Base-by-base conservation (phyloP, 2,113 vertebrate species). In the Eublepharis macularius region DNA sequence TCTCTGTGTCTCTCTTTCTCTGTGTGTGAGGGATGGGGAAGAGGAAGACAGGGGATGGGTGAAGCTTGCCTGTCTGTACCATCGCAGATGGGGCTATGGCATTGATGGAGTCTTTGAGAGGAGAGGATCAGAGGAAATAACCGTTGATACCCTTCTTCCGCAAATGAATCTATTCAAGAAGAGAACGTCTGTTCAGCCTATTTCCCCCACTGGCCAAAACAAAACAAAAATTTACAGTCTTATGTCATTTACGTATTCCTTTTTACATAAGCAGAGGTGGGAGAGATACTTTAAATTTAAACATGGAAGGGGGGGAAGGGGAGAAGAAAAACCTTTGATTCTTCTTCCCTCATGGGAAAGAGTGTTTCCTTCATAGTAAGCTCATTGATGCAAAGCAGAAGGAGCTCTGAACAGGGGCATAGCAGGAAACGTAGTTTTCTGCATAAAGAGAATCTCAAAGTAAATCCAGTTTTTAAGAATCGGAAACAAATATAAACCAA, bases 51-150 rank as follows among this genome's bases (percentile, higher is more conserved):
- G 66, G 45, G 36, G 81, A 82, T 36, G 77, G 79, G 86, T 91
- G 57, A 21, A 39, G 69, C 93, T 63, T 8, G 87, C 65, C 89
- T 7, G 0, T n/a, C 93, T 90, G 91, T 90, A 73, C 81, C 41
- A 49, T 72, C 66, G 84, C 83, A 88, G 86, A 81, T 87, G 76
- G 47, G 83, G 82, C 91, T 88, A 0, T 93, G 93, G 91, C 94
- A 91, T 92, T 94, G 93, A 92, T 91, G 91, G 90, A 87, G 89
- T 83, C 90, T 91, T 2, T 1, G 87, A 84, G 82, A 87, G 90
- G 73, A 87, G 87, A 49, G 91, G 91, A 83, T 94, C 88, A 89
- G 90, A 90, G 93, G 90, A 93, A 90, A 86, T 88, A 91, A 91
- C 92, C 90, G 87, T 90, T 77, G 85, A 79, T 89, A 89, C 80